Evolutionary conservation across 2,888 invertebrate genomes (phyloP), one percentile per base, ranked within the genome.

Genomic region (Epinotia brunnichana): DNA sequence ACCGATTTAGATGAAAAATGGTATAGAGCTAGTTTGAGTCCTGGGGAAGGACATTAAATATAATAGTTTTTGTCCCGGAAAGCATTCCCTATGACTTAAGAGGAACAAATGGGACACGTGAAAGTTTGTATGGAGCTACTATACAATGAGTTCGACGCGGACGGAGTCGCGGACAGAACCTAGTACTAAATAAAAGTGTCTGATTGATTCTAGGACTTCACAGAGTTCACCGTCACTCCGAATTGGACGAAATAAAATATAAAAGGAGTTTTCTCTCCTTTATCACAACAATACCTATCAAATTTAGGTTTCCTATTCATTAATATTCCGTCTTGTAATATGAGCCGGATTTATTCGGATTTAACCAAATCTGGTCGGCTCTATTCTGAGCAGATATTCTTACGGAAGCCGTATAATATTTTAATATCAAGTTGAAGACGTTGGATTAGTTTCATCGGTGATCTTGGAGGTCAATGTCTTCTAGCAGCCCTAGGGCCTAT

Each of bases 301-400:
- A n/a, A 24, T 21, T 29, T 19, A 62, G 54, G 54, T 54, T 61
- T 48, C 48, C 56, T 19, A 48, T 68, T 68, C 62, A 68, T 72
- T 56, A 56, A 53, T 67, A 67, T 72, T 67, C 61, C 61, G 61
- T 54, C 39, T 54, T 61, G 19, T 19, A 17, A 61, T 71, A 71
- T 29, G 19, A 19, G 29, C 29, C 11, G n/a, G 48, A 39, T 57
- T 17, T 51, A 39, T 48, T 67, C 48, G 54, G 61, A 48, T 61
- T 72, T 56, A 21, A 21, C 53, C 44, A 2, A 44, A 63, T 62
- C 24, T 13, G 21, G 11, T 24, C 48, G 72, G 61, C 67, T 72
- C 68, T 56, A 24, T 41, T n/a, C 56, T n/a, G 19, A 56, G 54
- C 7, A 39, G 29, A 66, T 66, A 56, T 41, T 66, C 41, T 54